phyloP scores from a whole-genome alignment of 2,797 vertebrate genomes.

The Cichlasoma orientale region DNA sequence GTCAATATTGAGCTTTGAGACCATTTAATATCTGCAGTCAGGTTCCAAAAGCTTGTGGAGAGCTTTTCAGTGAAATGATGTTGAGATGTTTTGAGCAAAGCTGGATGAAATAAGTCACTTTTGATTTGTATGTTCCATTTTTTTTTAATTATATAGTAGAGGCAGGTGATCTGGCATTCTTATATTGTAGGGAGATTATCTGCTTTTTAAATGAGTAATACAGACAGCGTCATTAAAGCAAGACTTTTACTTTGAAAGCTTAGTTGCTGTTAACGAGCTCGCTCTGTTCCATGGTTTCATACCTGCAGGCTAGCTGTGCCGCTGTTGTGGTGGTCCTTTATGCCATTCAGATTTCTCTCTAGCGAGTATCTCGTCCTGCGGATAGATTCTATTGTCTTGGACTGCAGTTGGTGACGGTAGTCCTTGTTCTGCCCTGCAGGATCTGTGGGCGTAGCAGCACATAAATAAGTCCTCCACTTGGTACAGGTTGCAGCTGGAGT shows the following conservation, averaged over 20 bases:
- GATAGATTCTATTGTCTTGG: neutral
- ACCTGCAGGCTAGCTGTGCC: neutral
- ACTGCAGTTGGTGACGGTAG: neutral
- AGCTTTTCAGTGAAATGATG: neutral
- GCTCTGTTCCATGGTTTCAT: neutral
- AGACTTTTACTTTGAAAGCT: neutral
- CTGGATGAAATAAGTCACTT: neutral
- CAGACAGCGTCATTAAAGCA: neutral
- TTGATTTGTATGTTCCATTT: neutral
- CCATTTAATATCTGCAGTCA: neutral
- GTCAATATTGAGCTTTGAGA: too few relatives aligned
- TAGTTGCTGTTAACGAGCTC: neutral
- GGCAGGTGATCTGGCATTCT: neutral
- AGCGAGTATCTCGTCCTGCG: neutral
- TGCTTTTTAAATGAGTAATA: neutral
- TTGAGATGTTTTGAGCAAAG: neutral
- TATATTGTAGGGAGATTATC: neutral
- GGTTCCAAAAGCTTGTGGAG: neutral
- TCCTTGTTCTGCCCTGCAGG: neutral
- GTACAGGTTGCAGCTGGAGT: neutral
- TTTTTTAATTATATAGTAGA: rapidly evolving
- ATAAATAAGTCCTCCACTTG: neutral
- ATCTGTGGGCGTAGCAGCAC: neutral
- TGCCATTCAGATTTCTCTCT: neutral
- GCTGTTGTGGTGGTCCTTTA: neutral